Base-by-base conservation (phyloP, 2,797 vertebrate species). In the Siniperca scherzeri region DNA sequence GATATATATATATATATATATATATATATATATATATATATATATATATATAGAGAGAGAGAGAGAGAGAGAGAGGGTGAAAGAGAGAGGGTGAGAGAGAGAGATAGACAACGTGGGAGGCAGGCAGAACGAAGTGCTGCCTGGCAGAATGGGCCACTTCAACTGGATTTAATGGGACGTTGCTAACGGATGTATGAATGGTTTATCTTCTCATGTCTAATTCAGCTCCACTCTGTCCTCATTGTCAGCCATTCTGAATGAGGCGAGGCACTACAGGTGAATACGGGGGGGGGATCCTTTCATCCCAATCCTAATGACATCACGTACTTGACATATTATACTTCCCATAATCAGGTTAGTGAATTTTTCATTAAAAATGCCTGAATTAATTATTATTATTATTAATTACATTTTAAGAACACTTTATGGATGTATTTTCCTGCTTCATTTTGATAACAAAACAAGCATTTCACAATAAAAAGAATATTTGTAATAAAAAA, bases 141-240 rank as follows among this genome's bases (percentile, higher is more conserved):
- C 70, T 80, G 70, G 62, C 70, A 88, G 73, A 84, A 83, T 46
- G 77, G 60, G 71, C 74, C 81, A 82, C 89, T 89, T 89, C 72
- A 79, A 22, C 73, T 70, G 76, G 80, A 80, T 78, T 82, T 91
- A 91, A 90, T 88, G 83, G 84, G 77, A 82, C 56, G 75, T 82
- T 78, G 66, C 72, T 81, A 83, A 84, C 55, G 16, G 85, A 83
- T 82, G 64, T 84, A 81, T 79, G 85, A 91, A 84, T 71, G 74
- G 80, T 89, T 86, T 88, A 83, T 89, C 81, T 83, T 64, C 61
- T 72, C 55, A 13, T 19, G 76, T 88, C 59, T 81, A 82, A 87
- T 86, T 93, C 62, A 77, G 78, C 83, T 80, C 70, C 67, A n/a
- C 40, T 86, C 72, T 76, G 52, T 77, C 42, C 52, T 81, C 81